Percentiles rank a stretch among this genome's conserved stretches.
Conservation (phyloP, 2,888 invertebrate species). For the Merodon equestris region DNA sequence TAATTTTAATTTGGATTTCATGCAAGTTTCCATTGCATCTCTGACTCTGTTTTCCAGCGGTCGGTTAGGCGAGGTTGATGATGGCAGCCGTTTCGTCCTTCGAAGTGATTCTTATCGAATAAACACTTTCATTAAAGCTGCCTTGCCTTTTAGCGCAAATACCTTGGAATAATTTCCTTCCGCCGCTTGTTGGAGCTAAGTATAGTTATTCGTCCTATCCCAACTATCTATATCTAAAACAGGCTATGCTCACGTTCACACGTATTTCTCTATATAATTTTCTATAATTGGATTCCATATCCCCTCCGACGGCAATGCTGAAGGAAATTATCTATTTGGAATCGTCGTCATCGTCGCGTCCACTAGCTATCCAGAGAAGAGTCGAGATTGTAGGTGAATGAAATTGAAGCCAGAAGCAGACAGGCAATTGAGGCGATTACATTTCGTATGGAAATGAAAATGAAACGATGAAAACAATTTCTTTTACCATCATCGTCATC, state of each 20-base stretch:
- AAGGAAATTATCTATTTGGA: conserved; percentile 57
- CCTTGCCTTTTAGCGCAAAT: conserved; percentile 52
- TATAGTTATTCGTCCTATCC: conserved; percentile 41
- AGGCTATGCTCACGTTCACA: too few species aligned
- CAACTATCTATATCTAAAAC: conserved; percentile 2
- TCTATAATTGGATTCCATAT: conserved; percentile 63
- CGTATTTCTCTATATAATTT: conserved; percentile 44
- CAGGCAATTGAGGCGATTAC: conserved; percentile 63
- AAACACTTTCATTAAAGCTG: conserved; percentile 74
- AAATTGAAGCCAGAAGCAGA: conserved; percentile 28
- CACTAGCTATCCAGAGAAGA: too few species aligned
- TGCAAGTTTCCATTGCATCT: conserved; percentile 7
- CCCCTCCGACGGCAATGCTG: conserved; percentile 37
- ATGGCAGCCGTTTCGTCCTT: conserved; percentile 27
- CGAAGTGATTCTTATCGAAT: conserved; percentile 72
- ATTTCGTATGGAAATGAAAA: conserved; percentile 67
- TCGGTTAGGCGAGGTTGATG: conserved; percentile 44
- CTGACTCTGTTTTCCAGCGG: too few species aligned
- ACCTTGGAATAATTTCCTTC: conserved; percentile 55
- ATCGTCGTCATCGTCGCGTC: conserved; percentile 23
- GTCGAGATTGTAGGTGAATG: too few species aligned
- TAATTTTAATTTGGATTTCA: background rate
- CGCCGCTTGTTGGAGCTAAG: conserved; percentile 39
- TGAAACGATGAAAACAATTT: conserved; percentile 52
- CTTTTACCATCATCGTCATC: conserved; percentile 12